Conservation (phyloP, 2,888 invertebrate species). For the Epinotia demarniana region DNA sequence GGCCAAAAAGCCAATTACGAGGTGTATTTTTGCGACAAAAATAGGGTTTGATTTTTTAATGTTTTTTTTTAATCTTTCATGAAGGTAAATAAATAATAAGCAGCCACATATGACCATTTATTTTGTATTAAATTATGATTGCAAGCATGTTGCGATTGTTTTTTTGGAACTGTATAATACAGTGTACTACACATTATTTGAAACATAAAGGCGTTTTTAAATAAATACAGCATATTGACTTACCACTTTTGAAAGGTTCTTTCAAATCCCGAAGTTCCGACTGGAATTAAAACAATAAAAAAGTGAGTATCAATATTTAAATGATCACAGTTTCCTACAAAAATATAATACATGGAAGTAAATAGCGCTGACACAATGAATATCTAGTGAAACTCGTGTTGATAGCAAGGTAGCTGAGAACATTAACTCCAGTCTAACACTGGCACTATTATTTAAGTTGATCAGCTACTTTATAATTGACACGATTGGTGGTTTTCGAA, state of each 20-base stretch:
- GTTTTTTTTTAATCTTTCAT: background rate
- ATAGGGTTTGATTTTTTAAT: background rate
- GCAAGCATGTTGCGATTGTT: background rate
- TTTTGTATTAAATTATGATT: background rate
- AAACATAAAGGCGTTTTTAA: too few species aligned
- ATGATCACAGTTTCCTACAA: too few species aligned
- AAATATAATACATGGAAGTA: too few species aligned
- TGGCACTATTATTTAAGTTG: too few species aligned
- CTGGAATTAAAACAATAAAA: slow-evolving; percentile 61
- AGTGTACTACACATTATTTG: too few species aligned
- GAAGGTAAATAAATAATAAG: background rate
- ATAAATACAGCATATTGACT: slow-evolving; percentile 47
- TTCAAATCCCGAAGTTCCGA: slow-evolving; percentile 75
- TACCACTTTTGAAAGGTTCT: slow-evolving; percentile 73
- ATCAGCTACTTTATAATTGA: too few species aligned
- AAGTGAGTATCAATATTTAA: background rate
- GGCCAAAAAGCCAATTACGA: slow-evolving; percentile 9
- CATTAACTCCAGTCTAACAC: too few species aligned
- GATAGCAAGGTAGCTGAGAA: too few species aligned
- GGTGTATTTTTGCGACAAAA: background rate
- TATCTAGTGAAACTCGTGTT: too few species aligned
- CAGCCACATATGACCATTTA: background rate
- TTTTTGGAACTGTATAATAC: background rate
- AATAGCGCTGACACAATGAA: too few species aligned
- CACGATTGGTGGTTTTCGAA: too few species aligned